Percentiles rank a stretch among this genome's conserved stretches.
Evolutionary conservation across 1,140 invertebrate species (phyloP).

Genomic region (Musca vetustissima): DNA sequence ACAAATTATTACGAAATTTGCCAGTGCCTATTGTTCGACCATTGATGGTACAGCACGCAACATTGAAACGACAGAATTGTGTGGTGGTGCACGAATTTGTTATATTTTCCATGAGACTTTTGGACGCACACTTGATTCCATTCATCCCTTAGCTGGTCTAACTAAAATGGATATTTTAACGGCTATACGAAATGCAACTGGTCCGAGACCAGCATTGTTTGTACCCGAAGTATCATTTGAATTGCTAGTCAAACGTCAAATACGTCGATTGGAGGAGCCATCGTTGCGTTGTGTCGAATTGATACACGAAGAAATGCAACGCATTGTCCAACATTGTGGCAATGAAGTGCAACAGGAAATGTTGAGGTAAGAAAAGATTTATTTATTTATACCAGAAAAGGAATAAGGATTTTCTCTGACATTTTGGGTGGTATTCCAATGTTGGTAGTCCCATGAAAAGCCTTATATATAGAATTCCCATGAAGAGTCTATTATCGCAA

Average conservation of each 20-base stretch:
- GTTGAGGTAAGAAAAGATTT: constrained; percentile 72
- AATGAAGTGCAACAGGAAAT: constrained; percentile 98
- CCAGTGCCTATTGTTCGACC: constrained; percentile 95
- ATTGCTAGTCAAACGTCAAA: constrained; percentile 95
- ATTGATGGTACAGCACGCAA: constrained; percentile 97
- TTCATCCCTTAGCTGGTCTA: constrained; percentile 89
- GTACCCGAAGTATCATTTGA: constrained; percentile 89
- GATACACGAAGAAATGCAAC: constrained; percentile 98
- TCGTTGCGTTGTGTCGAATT: constrained; percentile 95
- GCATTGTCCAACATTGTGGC: constrained; percentile 97
- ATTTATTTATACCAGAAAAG: too few species aligned
- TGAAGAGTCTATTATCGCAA: too few species aligned
- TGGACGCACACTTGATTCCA: constrained; percentile 86
- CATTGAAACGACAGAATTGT: constrained; percentile 97
- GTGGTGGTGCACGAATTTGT: constrained; percentile 97
- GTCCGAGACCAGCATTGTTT: constrained; percentile 93
- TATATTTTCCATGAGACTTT: constrained; percentile 99
- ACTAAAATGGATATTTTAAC: constrained; percentile 95
- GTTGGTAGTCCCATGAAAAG: too few species aligned
- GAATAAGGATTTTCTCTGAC: too few species aligned
- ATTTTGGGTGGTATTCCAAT: too few species aligned
- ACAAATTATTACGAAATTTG: constrained; percentile 99
- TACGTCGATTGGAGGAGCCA: constrained; percentile 92
- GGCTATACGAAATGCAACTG: constrained; percentile 97
- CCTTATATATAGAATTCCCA: too few species aligned